A percentile compares a stretch with the other conserved stretches of the same genome.
phyloP scores from a whole-genome alignment of 2,113 vertebrate species.

The Crotalus tigris region DNA sequence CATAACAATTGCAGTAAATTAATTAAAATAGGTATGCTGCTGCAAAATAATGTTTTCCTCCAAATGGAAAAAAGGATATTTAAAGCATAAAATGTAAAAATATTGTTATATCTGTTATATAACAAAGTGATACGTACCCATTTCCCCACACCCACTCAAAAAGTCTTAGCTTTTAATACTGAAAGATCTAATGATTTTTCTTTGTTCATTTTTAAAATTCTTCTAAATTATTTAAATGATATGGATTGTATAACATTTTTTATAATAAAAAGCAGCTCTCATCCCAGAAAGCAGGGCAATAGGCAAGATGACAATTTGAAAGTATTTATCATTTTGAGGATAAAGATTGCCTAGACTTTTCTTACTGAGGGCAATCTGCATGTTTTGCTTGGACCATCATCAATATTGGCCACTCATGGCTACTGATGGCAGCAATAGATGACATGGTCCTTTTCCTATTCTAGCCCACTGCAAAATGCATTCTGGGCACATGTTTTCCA shows the following conservation, averaged over 20 bases:
- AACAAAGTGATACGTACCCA: not conserved
- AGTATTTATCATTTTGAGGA: not conserved
- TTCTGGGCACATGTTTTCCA: not conserved
- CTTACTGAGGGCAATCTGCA: accelerated
- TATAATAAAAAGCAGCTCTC: conserved; percentile 5
- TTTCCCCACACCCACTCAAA: not conserved
- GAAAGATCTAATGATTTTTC: not conserved
- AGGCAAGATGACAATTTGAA: not conserved
- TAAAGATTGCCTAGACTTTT: conserved; percentile 18
- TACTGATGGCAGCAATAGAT: not conserved
- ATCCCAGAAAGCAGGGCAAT: conserved; percentile 3
- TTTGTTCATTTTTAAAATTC: not conserved
- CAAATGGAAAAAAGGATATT: not conserved
- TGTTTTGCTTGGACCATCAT: not conserved
- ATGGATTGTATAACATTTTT: not conserved
- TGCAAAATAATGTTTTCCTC: not conserved
- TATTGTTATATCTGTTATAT: not conserved
- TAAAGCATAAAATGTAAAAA: not conserved
- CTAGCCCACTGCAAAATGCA: not conserved
- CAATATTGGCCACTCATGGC: not conserved
- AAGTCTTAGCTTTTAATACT: not conserved
- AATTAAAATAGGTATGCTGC: not conserved
- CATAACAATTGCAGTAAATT: not conserved
- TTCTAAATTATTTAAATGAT: not conserved
- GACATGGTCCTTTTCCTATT: not conserved